Conservation (phyloP, 2,797 vertebrate species). For the Morelia viridis region DNA sequence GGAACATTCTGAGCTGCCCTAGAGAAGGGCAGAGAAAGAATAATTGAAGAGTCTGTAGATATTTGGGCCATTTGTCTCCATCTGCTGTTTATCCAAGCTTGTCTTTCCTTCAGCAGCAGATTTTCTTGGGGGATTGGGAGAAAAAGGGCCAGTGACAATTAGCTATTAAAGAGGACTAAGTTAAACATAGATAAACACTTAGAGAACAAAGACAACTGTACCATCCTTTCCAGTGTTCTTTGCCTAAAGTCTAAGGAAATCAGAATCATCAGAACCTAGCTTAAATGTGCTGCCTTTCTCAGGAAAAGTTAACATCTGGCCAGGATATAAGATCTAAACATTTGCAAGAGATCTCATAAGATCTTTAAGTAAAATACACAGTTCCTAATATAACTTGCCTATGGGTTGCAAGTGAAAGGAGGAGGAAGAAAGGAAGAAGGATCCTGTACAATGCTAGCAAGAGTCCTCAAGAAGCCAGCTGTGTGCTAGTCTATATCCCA, state of each 20-base stretch:
- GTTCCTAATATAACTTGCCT: background rate
- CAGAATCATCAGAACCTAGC: background rate
- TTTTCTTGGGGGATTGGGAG: background rate
- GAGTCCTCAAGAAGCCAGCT: background rate
- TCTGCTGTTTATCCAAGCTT: background rate
- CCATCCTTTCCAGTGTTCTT: background rate
- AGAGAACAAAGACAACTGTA: background rate
- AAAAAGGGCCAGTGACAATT: background rate
- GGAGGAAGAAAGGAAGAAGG: background rate
- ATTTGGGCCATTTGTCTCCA: background rate
- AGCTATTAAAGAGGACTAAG: background rate
- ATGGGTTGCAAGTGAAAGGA: background rate
- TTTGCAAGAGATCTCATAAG: background rate
- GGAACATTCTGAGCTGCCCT: background rate
- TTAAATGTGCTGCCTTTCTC: background rate
- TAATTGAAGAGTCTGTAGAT: background rate
- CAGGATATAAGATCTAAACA: background rate
- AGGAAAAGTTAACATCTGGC: background rate
- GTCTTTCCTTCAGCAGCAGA: background rate
- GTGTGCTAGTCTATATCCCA: background rate
- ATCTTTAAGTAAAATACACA: background rate
- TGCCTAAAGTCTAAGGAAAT: background rate
- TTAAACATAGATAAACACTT: background rate
- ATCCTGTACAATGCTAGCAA: background rate
- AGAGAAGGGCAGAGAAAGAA: background rate